Base-by-base conservation (phyloP, 2,113 vertebrate genomes). In the Sapayoa aenigma region DNA sequence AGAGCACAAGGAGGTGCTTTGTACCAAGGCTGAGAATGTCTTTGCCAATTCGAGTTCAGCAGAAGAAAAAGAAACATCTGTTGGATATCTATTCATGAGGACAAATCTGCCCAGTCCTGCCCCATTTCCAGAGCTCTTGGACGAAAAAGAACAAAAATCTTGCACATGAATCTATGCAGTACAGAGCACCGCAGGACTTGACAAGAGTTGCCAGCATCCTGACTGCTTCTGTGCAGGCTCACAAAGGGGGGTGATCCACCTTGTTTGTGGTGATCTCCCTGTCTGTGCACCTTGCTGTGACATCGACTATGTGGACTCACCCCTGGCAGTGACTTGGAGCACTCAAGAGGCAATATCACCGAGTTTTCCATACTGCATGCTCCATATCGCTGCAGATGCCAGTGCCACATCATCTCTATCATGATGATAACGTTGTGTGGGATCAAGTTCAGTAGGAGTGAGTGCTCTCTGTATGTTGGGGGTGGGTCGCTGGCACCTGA, bases 281-380 rank as follows among this genome's bases (percentile, higher is more conserved):
- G 18, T 21, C 73, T 8, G 3, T 8, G 33, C 27, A 50, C 35
- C 1, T 8, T 66, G 37, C 47, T 50, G 31, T 41, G 39, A 28
- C 21, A n/a, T 1, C 39, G 18, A 0, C 55, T 24, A 0, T 3
- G 4, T n/a, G n/a, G 14, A 35, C 27, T 46, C 39, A 42, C 50
- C 31, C 24, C 22, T 78, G 39, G 30, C 42, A 37, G 53, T 76
- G 80, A 42, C 47, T 65, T 60, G 7, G 0, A 81, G 35, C 59
- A 16, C 41, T 91, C 39, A 46, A 9, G n/a, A 24, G 30, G 9
- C 11, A 58, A 1, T 7, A 10, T 42, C 65, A 68, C 37, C 18
- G 50, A 10, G 35, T 63, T 65, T 42, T 63, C 68, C n/a, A n/a
- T n/a, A n/a, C n/a, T n/a, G n/a, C n/a, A n/a, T n/a, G n/a, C n/a